These are phyloP conservation scores for Datnioides undecimradiatus DNA, from an alignment of 2,113 vertebrate species.

Conservation along the genomic window DNA sequence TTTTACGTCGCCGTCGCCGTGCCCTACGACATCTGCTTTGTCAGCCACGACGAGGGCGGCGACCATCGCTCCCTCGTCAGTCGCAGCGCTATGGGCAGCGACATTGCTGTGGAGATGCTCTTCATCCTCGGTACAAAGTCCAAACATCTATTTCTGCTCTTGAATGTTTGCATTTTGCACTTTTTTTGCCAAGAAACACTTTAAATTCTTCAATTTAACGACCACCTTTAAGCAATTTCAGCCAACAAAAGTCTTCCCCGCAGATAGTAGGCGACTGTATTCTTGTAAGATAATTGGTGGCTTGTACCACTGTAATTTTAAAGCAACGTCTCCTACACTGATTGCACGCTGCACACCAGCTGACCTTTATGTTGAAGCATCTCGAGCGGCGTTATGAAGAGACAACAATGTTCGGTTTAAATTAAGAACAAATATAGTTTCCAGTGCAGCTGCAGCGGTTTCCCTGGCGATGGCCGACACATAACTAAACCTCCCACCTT, in stretches of 20 bases:
- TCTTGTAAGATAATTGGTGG: constrained; percentile 4
- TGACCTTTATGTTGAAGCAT: background rate
- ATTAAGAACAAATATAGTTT: constrained; percentile 23
- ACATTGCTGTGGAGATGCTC: constrained; percentile 96
- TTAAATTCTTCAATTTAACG: background rate
- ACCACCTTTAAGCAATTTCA: background rate
- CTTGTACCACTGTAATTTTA: constrained; percentile 7
- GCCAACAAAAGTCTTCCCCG: background rate
- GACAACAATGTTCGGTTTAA: constrained; percentile 32
- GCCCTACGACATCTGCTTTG: constrained; percentile 97
- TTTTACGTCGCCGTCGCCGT: constrained; percentile 96
- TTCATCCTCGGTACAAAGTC: constrained; percentile 91
- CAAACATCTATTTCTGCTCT: background rate
- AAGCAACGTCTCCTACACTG: background rate
- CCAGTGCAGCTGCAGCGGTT: constrained; percentile 48
- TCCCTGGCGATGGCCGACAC: constrained; percentile 56
- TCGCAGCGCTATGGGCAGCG: constrained; percentile 91
- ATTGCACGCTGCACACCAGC: constrained; percentile 3
- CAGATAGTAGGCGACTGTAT: background rate
- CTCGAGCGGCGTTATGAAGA: background rate
- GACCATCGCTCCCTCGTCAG: constrained; percentile 84
- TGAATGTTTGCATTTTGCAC: background rate
- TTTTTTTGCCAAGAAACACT: background rate
- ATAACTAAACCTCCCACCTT: constrained; percentile 40
- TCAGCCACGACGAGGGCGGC: constrained; percentile 83